phyloP scores from a whole-genome alignment of 2,113 vertebrate genomes.

The Xyrauchen texanus region DNA sequence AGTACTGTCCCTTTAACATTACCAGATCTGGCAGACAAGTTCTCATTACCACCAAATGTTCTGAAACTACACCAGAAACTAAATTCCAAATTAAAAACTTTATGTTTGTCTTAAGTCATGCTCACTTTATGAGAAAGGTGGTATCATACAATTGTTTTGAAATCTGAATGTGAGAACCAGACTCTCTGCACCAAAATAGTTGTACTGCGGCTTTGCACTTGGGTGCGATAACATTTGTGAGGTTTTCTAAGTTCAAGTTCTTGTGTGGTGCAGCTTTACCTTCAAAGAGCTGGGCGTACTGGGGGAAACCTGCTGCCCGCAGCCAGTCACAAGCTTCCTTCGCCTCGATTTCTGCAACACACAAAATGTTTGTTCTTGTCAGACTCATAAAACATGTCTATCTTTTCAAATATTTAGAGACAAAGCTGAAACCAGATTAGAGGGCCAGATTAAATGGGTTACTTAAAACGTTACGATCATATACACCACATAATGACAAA shows the following conservation, averaged over 20 bases:
- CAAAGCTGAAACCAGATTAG: not conserved
- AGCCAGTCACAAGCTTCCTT: slow-evolving; percentile 98
- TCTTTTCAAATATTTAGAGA: not conserved
- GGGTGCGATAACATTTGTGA: slow-evolving; percentile 44
- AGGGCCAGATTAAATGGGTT: no score
- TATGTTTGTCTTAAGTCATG: not conserved
- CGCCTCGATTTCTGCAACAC: slow-evolving; percentile 90
- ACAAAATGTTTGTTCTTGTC: slow-evolving; percentile 47
- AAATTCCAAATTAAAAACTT: slow-evolving; percentile 1
- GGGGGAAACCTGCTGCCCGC: slow-evolving; percentile 95
- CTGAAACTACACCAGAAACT: slow-evolving; percentile 2
- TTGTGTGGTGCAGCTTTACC: slow-evolving; percentile 71
- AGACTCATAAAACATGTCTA: slow-evolving; percentile 1
- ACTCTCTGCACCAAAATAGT: no score
- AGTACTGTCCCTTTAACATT: not conserved
- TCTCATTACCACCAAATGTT: slow-evolving; percentile 3
- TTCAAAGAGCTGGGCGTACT: slow-evolving; percentile 96
- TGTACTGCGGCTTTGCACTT: not conserved
- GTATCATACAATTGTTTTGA: not conserved
- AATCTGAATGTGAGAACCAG: not conserved
- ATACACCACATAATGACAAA: no score
- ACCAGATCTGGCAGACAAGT: slow-evolving; percentile 21
- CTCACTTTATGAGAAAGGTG: not conserved
- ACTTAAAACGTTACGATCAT: no score
- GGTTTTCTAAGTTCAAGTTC: slow-evolving; percentile 20